Evolutionary conservation across 2,797 vertebrate species (phyloP).

Genomic region (Sciurus vulgaris): DNA sequence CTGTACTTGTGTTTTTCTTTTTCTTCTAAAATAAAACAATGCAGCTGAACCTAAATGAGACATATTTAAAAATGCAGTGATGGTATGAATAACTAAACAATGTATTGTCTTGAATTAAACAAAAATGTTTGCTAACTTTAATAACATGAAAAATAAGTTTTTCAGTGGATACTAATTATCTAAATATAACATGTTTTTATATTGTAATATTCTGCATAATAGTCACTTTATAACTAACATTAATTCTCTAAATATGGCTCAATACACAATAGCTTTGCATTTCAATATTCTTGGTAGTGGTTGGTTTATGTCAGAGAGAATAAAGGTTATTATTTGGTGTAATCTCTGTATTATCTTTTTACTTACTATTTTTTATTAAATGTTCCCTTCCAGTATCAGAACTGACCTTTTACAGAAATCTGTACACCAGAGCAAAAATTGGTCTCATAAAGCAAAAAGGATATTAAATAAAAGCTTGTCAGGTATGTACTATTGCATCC

Average conservation of each 20-base stretch:
- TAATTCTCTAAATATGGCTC: constrained; percentile 79
- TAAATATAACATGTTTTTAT: constrained; percentile 74
- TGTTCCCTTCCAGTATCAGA: constrained; percentile 77
- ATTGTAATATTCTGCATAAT: constrained; percentile 64
- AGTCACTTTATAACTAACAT: constrained; percentile 74
- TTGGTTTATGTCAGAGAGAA: constrained; percentile 76
- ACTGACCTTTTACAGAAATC: constrained; percentile 80
- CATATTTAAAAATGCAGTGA: constrained; percentile 65
- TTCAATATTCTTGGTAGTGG: constrained; percentile 76
- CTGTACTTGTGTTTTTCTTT: constrained; percentile 25
- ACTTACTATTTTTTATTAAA: constrained; percentile 78
- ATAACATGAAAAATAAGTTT: constrained; percentile 65
- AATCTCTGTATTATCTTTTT: constrained; percentile 78
- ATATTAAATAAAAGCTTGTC: constrained; percentile 73
- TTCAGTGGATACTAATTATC: constrained; percentile 62
- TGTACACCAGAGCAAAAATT: constrained; percentile 75
- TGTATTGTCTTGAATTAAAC: constrained; percentile 65
- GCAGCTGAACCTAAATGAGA: constrained; percentile 51
- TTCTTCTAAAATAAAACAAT: constrained; percentile 69
- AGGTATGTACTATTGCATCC: background rate
- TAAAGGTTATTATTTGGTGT: constrained; percentile 80
- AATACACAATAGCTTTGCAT: constrained; percentile 72
- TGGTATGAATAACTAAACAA: constrained; percentile 66
- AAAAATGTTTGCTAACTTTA: constrained; percentile 67
- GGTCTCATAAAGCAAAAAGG: constrained; percentile 63